A percentile compares a stretch with the other conserved stretches of the same genome.
phyloP scores from a whole-genome alignment of 1,140 invertebrate genomes.

The Anthonomus grandis region DNA sequence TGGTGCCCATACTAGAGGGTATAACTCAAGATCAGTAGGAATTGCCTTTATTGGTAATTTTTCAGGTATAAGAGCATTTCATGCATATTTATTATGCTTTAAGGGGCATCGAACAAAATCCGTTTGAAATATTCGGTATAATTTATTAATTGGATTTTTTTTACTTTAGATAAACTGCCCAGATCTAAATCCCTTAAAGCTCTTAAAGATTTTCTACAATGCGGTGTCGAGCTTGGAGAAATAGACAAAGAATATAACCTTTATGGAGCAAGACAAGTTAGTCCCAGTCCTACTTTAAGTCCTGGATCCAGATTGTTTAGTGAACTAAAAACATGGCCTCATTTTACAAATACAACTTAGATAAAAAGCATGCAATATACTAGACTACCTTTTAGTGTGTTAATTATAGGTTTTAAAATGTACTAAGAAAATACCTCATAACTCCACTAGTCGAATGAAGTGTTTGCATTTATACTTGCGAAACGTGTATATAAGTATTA shows the following conservation, averaged over 20 bases:
- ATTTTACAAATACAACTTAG: conserved; percentile 34
- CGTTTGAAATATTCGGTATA: too few relatives aligned
- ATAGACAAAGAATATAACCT: conserved; percentile 58
- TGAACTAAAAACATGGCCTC: conserved; percentile 47
- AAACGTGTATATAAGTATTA: too few relatives aligned
- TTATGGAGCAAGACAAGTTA: conserved; percentile 60
- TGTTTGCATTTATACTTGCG: too few relatives aligned
- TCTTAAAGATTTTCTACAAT: conserved; percentile 58
- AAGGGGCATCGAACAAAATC: background rate
- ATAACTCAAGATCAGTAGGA: conserved; percentile 58
- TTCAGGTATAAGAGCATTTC: conserved; percentile 24
- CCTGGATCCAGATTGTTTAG: conserved; percentile 61
- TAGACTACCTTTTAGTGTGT: too few relatives aligned
- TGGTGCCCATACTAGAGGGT: conserved; percentile 66
- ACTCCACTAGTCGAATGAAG: too few relatives aligned
- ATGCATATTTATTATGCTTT: background rate
- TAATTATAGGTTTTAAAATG: too few relatives aligned
- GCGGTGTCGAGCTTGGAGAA: conserved; percentile 58
- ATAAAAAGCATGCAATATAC: too few relatives aligned
- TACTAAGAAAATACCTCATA: too few relatives aligned
- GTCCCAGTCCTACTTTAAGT: conserved; percentile 52
- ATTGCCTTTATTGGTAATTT: conserved; percentile 58
- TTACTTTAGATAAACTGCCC: conserved; percentile 56
- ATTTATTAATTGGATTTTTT: too few relatives aligned
- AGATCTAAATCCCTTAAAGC: conserved; percentile 54